phyloP scores from a whole-genome alignment of 2,113 vertebrate species.

The Halcyon senegalensis region DNA sequence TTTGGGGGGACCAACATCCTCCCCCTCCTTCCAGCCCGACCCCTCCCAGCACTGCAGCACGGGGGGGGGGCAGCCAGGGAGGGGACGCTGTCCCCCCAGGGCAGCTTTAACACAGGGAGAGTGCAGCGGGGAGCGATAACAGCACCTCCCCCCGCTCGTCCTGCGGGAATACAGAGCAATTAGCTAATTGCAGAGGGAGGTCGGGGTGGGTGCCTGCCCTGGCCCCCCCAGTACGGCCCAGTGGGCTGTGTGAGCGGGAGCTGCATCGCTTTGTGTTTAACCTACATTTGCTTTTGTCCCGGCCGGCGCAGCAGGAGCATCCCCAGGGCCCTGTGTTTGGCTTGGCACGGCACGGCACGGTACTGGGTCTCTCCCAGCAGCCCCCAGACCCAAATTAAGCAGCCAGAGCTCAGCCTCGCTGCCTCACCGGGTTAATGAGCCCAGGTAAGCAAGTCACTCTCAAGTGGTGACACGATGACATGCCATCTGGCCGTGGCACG shows the following conservation, averaged over 20 bases:
- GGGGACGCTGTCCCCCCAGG: neutral
- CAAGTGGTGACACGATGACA: accelerated
- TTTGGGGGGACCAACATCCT: neutral
- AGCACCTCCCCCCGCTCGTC: neutral
- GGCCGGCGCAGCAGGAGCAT: accelerated
- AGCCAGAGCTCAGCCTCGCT: neutral
- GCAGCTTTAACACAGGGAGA: neutral
- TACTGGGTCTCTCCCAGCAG: neutral
- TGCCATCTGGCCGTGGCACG: accelerated
- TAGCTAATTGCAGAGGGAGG: constrained; percentile 20
- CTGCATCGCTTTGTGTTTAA: neutral
- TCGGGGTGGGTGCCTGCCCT: neutral
- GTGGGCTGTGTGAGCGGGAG: accelerated
- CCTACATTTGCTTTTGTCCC: constrained; percentile 49
- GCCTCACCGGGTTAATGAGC: accelerated
- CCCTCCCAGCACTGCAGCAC: neutral
- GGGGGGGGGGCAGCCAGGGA: neutral
- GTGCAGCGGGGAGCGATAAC: accelerated
- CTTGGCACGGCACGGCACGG: accelerated
- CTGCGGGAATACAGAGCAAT: neutral
- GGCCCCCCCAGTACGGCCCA: neutral
- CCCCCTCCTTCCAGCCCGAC: neutral
- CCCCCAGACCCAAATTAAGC: neutral
- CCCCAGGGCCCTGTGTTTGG: neutral
- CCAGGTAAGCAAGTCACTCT: neutral